Evolutionary conservation across 92 coral and sea anemone species (phyloP), one percentile per base, ranked within the genome.

Genomic region (Zoanthus gigantus): DNA sequence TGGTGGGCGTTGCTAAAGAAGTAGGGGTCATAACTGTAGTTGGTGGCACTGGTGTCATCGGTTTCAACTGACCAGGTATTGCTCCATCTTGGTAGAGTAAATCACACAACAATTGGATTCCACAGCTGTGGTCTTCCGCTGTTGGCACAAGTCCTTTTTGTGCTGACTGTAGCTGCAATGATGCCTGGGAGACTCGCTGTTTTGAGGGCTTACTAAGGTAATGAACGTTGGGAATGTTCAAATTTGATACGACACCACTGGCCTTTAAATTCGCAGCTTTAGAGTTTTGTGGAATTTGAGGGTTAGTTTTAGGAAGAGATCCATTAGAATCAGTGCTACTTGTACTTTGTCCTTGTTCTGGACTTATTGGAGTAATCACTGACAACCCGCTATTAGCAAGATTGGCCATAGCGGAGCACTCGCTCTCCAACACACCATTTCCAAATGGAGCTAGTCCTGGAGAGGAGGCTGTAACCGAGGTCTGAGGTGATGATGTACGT

Each of bases 101-200:
- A 67, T 95, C 96, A 74, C 98, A 91, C 54, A 95, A 79, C 37
- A 95, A 89, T 76, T 93, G 90, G 71, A 95, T 93, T 9, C 96
- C 96, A 66, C 96, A 94, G 48, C 94, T 91, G 78, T 83, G 92
- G 83, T 91, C 94, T 45, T 81, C 78, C 77, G 90, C 17, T 48
- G 48, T 74, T 72, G 80, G 78, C 78, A 89, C 28, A 72, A 67
- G 63, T 63, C 75, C 74, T 16, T 47, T 44, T 45, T 81, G 74
- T 7, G 85, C 6, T 52, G 7, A 12, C 16, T 13, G 30, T 5
- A 74, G 84, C 50, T 69, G 88, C 18, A 72, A 34, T 13, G 74
- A 31, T 28, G 50, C 31, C 61, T 75, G 72, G 76, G 83, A 74
- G 60, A 30, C 18, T 18, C 42, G 79, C 15, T 66, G 75, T n/a